Evolutionary conservation across 2,113 vertebrate genomes (phyloP).

Genomic region (Arvicanthis niloticus): DNA sequence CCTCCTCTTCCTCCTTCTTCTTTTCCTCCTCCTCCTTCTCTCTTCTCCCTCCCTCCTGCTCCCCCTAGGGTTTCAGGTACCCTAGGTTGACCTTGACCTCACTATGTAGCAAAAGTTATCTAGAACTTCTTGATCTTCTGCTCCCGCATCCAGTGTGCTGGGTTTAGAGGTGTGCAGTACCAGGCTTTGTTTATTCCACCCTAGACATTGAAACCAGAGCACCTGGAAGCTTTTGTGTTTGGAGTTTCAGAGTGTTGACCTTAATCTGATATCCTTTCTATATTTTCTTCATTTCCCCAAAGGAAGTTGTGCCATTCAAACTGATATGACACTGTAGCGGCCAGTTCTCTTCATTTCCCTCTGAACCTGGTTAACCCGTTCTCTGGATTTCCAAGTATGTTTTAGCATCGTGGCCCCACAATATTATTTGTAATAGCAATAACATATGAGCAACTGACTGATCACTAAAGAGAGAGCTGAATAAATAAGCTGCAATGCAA

Average conservation of each 20-base stretch:
- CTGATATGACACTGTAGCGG: neutral
- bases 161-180: neutral
- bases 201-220: neutral
- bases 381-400: neutral
- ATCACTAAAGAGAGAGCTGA: neutral
- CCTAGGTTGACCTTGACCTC: neutral
- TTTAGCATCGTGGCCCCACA: neutral
- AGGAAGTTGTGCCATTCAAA: neutral
- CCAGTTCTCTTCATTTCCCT: neutral
- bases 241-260: neutral
- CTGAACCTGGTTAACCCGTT: neutral
- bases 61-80: neutral
- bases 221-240: neutral
- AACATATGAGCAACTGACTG: constrained; percentile 7
- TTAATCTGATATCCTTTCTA: neutral
- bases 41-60: neutral
- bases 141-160: neutral
- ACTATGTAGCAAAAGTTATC: neutral
- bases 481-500: neutral
- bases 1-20: accelerated
- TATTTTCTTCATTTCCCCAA: neutral
- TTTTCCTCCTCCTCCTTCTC: neutral
- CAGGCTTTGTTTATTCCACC: neutral
- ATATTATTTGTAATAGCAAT: constrained; percentile 35
- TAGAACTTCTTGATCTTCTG: neutral